Evolutionary conservation across 1,140 invertebrate species (phyloP).

Genomic region (Brachionus sp.): DNA sequence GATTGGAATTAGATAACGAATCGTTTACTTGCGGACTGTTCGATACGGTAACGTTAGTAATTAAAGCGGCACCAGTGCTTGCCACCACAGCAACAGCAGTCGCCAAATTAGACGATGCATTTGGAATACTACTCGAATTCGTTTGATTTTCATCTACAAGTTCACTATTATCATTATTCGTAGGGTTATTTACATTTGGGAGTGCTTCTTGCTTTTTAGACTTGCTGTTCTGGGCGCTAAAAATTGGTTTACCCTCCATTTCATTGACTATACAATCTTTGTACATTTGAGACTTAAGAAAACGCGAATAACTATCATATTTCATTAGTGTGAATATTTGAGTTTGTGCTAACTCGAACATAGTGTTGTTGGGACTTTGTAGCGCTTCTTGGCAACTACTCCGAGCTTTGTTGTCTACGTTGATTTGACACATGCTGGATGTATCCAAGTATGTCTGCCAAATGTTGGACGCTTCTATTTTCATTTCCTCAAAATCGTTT

Average conservation of each 20-base stretch:
- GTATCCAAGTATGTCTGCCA: constrained; percentile 44
- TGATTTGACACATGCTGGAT: constrained; percentile 34
- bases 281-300: constrained; percentile 83
- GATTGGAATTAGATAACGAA: neutral
- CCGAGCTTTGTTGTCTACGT: constrained; percentile 57
- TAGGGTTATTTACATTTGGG: neutral
- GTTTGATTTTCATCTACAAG: neutral
- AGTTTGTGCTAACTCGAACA: constrained; percentile 68
- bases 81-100: neutral
- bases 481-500: constrained; percentile 53
- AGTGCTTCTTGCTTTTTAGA: neutral
- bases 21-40: neutral
- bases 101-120: constrained; percentile 18
- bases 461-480: constrained; percentile 11
- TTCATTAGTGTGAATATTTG: constrained; percentile 97
- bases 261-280: constrained; percentile 71
- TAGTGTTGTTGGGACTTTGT: neutral
- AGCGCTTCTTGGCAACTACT: constrained; percentile 56
- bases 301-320: constrained; percentile 91
- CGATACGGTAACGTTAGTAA: constrained; percentile 6
- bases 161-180: constrained; percentile 18
- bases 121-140: neutral
- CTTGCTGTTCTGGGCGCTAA: neutral
- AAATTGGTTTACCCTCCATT: constrained; percentile 59
- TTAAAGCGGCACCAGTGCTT: constrained; percentile 7